Percentiles rank a stretch among this genome's conserved stretches.
These are phyloP conservation scores for Spatulosminthurus flaviceps DNA, from an alignment of 2,888 invertebrate genomes.

Conservation along the genomic window DNA sequence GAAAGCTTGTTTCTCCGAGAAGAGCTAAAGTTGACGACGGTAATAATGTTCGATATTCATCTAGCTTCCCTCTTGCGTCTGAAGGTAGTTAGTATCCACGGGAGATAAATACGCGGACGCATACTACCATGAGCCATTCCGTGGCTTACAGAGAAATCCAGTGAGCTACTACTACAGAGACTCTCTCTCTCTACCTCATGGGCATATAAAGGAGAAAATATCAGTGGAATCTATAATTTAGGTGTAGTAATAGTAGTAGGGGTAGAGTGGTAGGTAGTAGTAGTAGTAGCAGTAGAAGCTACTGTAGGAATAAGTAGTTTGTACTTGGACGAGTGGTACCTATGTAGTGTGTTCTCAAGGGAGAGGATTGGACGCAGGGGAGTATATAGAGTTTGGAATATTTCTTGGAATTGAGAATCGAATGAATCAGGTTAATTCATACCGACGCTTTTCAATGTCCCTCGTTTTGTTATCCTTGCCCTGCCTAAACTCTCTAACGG, in stretches of 20 bases:
- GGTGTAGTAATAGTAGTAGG: too few species aligned
- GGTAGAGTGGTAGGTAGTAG: too few species aligned
- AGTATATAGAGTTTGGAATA: not conserved
- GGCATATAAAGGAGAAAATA: conserved; percentile 2
- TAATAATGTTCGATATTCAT: conserved; percentile 32
- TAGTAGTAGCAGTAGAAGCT: too few species aligned
- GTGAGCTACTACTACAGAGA: not conserved
- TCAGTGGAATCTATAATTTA: not conserved
- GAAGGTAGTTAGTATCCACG: not conserved
- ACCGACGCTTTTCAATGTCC: too few species aligned
- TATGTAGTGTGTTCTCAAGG: not conserved
- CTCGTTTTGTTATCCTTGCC: too few species aligned
- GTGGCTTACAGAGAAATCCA: not conserved
- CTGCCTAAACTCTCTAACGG: too few species aligned
- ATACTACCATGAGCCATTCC: not conserved
- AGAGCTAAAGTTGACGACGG: conserved; percentile 15
- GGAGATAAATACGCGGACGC: not conserved
- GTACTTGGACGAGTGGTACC: not conserved
- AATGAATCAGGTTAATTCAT: conserved; percentile 9
- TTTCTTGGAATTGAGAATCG: not conserved
- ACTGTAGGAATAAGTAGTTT: too few species aligned
- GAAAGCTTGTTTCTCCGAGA: not conserved
- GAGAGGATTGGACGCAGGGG: not conserved
- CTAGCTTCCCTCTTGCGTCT: conserved; percentile 7
- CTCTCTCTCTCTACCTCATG: conserved; percentile 14